Conservation (phyloP, 1,140 invertebrate species). For the Eubasilissa regina region DNA sequence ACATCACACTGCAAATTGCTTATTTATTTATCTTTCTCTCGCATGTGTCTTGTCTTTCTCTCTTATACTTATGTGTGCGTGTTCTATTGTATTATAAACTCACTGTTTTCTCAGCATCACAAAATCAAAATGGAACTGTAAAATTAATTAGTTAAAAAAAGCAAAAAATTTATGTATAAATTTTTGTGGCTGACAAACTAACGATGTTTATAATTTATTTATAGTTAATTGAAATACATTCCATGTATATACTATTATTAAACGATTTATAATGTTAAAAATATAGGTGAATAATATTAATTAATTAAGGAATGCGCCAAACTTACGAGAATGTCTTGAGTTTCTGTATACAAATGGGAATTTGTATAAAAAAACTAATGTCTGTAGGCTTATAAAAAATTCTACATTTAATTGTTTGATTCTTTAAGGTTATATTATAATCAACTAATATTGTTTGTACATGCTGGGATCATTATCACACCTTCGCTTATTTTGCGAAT, state of each 20-base stretch:
- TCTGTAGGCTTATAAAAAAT: slow-evolving; percentile 9
- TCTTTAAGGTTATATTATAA: slow-evolving; percentile 13
- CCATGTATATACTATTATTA: slow-evolving; percentile 44
- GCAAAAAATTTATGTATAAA: no score
- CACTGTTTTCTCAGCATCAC: no score
- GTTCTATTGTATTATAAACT: no score
- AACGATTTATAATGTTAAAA: slow-evolving; percentile 43
- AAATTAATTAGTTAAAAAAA: no score
- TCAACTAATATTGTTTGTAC: neutral
- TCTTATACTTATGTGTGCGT: no score
- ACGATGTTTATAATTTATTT: neutral
- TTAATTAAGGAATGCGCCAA: slow-evolving; percentile 22
- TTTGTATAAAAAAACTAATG: neutral
- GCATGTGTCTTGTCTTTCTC: no score
- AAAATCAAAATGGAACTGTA: no score
- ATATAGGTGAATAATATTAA: slow-evolving; percentile 18
- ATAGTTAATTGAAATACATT: slow-evolving; percentile 42
- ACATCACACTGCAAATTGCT: no score
- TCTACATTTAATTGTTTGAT: neutral
- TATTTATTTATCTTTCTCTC: no score
- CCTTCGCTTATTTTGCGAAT: no score
- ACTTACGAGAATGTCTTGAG: neutral
- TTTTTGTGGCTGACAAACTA: no score
- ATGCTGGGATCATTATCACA: neutral
- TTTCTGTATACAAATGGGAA: neutral